Evolutionary conservation across 1,140 invertebrate species (phyloP).

Genomic region (Odontomachus brunneus): DNA sequence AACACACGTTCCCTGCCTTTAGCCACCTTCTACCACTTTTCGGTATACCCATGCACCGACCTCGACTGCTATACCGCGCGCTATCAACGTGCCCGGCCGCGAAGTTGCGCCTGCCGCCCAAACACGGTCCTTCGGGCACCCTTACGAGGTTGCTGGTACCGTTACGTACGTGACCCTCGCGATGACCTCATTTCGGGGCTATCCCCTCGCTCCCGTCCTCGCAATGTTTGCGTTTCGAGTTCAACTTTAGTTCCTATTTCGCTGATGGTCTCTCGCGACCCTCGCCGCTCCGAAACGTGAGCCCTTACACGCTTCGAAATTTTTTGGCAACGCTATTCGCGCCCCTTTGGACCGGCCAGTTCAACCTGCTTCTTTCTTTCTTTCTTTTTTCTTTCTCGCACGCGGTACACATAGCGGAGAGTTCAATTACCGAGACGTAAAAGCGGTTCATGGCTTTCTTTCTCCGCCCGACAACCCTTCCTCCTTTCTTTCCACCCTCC

Average conservation of each 20-base stretch:
- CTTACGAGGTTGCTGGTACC: not conserved
- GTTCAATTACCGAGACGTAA: constrained; percentile 58
- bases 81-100: constrained; percentile 27
- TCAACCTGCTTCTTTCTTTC: not conserved
- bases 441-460: constrained; percentile 45
- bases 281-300: constrained; percentile 1
- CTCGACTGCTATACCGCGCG: constrained; percentile 54
- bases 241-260: constrained; percentile 15
- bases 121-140: constrained; percentile 19
- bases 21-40: constrained; percentile 60
- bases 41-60: constrained; percentile 61
- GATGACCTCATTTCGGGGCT: constrained; percentile 15
- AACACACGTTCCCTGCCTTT: constrained; percentile 62
- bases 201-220: too few species aligned
- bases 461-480: constrained; percentile 21
- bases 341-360: not conserved
- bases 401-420: constrained; percentile 20
- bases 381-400: too few species aligned
- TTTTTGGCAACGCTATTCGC: constrained; percentile 32
- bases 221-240: not conserved
- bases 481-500: not conserved
- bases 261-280: not conserved
- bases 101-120: not conserved
- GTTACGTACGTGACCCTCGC: not conserved
- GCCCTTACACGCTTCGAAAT: constrained; percentile 5